Base-by-base conservation (phyloP, 1,140 invertebrate species). In the Leucophenga varia region DNA sequence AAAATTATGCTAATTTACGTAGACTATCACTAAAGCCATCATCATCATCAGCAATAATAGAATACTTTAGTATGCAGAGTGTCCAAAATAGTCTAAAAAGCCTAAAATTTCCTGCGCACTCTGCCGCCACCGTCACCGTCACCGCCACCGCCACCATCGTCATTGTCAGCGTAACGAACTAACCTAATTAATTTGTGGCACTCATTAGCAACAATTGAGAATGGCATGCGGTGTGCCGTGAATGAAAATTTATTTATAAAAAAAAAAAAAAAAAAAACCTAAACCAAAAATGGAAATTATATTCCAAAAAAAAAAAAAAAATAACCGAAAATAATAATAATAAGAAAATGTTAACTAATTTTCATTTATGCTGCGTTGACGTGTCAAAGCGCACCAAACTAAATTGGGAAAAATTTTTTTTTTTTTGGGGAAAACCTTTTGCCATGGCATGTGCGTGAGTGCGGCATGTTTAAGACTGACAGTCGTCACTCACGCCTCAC, bases 141-240 rank as follows among this genome's bases (percentile, higher is more conserved):
- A 14, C 22, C 9, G 17, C 18, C 34, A 22, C 32, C 22, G 22
- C 22, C 22, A 10, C 5, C 22, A 25, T 30, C n/a, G n/a, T n/a
- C 37, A 54, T 43, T 47, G 63, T 60, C 59, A 59, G 63, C 63
- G 59, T 67, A 63, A 59, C 63, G 58, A 67, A 67, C 63, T 67
- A 67, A 67, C 63, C 63, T 63, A 67, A 67, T 67, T 67, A 67
- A 67, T 67, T 67, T 67, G 63, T 67, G 63, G 63, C 63, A 63
- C 63, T 67, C 63, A 67, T 67, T 67, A 67, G 63, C 51, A 67
- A 59, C 63, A 67, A 67, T 67, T 67, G 63, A 67, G 67, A 67
- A 61, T 52, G 63, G 63, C 61, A 52, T 32, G n/a, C n/a, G n/a
- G n/a, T n/a, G n/a, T n/a, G n/a, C n/a, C n/a, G n/a, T n/a, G n/a